Evolutionary conservation across 2,113 vertebrate genomes (phyloP).

Genomic region (Tamias sibiricus): DNA sequence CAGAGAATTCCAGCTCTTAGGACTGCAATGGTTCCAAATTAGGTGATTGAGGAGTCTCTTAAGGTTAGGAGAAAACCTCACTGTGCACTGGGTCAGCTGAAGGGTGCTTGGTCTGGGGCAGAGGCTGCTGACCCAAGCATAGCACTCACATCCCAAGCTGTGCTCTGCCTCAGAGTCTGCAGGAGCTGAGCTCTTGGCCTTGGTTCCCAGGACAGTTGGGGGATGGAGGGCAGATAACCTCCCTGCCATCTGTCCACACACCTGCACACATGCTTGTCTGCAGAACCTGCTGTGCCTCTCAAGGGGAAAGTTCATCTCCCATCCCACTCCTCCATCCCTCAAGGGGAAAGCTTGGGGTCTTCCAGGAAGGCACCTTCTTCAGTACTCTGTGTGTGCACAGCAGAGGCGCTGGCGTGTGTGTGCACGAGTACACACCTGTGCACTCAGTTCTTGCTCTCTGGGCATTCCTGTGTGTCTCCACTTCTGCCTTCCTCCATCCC

Average conservation of each 20-base stretch:
- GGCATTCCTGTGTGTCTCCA: neutral
- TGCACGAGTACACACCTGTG: neutral
- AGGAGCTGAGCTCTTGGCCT: neutral
- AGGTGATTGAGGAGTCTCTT: neutral
- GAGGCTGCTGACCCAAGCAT: neutral
- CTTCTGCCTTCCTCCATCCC: neutral
- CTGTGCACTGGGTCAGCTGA: neutral
- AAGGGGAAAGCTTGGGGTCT: neutral
- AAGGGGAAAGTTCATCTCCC: neutral
- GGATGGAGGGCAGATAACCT: neutral
- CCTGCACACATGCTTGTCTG: neutral
- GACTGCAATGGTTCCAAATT: neutral
- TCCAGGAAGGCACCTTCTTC: neutral
- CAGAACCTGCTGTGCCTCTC: neutral
- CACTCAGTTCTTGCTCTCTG: neutral
- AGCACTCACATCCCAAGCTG: neutral
- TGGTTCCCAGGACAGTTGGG: neutral
- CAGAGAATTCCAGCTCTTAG: neutral
- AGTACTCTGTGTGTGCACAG: fast-evolving
- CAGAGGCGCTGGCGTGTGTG: fast-evolving
- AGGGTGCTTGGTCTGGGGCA: neutral
- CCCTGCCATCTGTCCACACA: neutral
- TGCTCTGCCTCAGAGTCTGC: neutral
- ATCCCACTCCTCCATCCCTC: neutral
- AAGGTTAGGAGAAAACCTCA: neutral